These are phyloP conservation scores for Gulo gulo DNA, from an alignment of 2,113 vertebrate species.

Conservation along the genomic window DNA sequence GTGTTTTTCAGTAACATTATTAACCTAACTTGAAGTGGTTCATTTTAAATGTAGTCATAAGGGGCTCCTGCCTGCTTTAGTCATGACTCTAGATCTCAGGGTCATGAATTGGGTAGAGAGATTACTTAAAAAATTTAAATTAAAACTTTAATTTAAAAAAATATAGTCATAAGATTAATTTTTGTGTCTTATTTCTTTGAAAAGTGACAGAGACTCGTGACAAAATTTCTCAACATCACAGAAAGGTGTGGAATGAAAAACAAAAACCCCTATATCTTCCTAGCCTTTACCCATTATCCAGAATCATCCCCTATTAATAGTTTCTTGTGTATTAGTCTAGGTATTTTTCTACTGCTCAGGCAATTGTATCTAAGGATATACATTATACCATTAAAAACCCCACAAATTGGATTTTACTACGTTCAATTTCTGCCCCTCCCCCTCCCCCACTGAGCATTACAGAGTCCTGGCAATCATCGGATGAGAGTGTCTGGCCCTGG, in stretches of 20 bases:
- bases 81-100: neutral
- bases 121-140: neutral
- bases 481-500: neutral
- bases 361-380: neutral
- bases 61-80: neutral
- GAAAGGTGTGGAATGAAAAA: conserved; percentile 22
- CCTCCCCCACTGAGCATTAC: neutral
- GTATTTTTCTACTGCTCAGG: neutral
- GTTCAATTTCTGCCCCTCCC: neutral
- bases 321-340: neutral
- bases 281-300: neutral
- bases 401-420: neutral
- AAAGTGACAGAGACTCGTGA: neutral
- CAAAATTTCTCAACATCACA: conserved; percentile 14
- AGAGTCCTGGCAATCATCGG: neutral
- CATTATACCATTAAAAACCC: neutral
- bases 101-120: neutral
- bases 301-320: neutral
- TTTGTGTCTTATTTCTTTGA: neutral
- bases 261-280: neutral
- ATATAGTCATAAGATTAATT: neutral
- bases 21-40: conserved; percentile 2
- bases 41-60: neutral
- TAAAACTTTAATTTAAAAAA: neutral
- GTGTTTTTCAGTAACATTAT: neutral